A percentile compares a stretch with the other conserved stretches of the same genome.
Conservation (phyloP, 2,888 invertebrate genomes). For the Lepidocyrtinus sp. region DNA sequence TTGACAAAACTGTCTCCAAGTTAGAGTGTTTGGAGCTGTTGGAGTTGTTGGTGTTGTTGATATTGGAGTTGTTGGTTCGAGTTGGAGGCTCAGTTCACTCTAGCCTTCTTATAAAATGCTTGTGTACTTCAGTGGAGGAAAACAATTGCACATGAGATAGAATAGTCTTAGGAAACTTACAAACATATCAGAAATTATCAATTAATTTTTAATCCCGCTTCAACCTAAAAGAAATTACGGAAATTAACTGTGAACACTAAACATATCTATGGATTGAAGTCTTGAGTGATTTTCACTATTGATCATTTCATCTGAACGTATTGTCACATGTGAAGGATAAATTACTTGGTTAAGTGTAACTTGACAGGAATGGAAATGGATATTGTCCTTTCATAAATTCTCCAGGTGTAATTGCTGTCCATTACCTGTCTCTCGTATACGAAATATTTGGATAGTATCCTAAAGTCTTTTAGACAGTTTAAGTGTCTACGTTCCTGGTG, state of each 20-base stretch:
- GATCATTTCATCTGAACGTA: background rate
- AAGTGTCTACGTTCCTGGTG: too few relatives aligned
- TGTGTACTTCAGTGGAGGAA: too few relatives aligned
- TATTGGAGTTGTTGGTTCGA: too few relatives aligned
- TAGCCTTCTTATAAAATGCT: too few relatives aligned
- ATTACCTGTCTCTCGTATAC: too few relatives aligned
- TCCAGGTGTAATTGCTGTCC: too few relatives aligned
- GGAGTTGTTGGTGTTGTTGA: too few relatives aligned
- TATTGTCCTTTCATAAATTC: background rate
- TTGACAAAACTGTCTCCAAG: conserved; percentile 56
- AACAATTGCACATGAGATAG: conserved; percentile 52
- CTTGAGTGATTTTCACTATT: conserved; percentile 3
- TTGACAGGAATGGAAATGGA: conserved; percentile 10
- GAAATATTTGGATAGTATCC: too few relatives aligned
- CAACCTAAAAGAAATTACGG: conserved; percentile 16
- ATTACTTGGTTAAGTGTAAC: too few relatives aligned
- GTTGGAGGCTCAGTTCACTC: too few relatives aligned
- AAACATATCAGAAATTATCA: conserved; percentile 37
- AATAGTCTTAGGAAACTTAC: conserved; percentile 12
- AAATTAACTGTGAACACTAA: conserved; percentile 42
- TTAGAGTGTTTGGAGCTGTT: background rate
- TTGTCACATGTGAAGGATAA: background rate
- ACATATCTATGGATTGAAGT: background rate
- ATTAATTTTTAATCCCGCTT: conserved; percentile 25
- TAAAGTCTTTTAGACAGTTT: too few relatives aligned